These are phyloP conservation scores for Etheostoma cragini DNA, from an alignment of 2,113 vertebrate species.

Conservation along the genomic window DNA sequence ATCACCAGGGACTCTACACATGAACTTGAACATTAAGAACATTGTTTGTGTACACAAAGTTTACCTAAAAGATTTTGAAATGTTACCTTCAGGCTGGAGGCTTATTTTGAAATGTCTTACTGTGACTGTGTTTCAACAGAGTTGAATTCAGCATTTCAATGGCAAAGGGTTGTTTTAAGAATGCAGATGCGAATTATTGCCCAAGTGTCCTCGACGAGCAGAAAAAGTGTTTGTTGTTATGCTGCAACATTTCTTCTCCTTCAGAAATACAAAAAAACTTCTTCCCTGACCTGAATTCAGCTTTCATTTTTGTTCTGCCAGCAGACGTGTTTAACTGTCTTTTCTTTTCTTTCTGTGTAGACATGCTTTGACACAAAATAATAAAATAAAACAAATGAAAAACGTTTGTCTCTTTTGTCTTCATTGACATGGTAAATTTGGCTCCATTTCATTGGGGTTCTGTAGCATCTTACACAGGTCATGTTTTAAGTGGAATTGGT, in stretches of 20 bases:
- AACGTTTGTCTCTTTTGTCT: background rate
- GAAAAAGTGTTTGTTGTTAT: background rate
- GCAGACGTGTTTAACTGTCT: background rate
- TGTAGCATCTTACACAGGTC: background rate
- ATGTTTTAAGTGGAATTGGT: background rate
- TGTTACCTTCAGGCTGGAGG: background rate
- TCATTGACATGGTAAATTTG: background rate
- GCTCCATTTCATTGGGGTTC: background rate
- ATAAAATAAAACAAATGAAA: background rate
- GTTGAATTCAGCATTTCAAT: background rate
- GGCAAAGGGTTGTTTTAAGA: background rate
- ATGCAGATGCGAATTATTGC: background rate
- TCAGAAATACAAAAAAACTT: background rate
- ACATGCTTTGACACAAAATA: background rate
- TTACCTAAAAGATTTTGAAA: background rate
- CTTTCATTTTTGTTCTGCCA: slow-evolving; percentile 1
- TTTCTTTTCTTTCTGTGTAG: background rate
- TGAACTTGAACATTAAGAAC: too few relatives aligned
- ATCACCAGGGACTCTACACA: too few relatives aligned
- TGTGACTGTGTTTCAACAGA: background rate
- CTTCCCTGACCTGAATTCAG: slow-evolving; percentile 6
- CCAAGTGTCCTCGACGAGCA: background rate
- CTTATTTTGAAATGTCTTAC: slow-evolving; percentile 1
- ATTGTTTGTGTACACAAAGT: too few relatives aligned
- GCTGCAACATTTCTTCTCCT: background rate